Base-by-base conservation (phyloP, 2,888 invertebrate genomes). In the Pyrrhia umbra region DNA sequence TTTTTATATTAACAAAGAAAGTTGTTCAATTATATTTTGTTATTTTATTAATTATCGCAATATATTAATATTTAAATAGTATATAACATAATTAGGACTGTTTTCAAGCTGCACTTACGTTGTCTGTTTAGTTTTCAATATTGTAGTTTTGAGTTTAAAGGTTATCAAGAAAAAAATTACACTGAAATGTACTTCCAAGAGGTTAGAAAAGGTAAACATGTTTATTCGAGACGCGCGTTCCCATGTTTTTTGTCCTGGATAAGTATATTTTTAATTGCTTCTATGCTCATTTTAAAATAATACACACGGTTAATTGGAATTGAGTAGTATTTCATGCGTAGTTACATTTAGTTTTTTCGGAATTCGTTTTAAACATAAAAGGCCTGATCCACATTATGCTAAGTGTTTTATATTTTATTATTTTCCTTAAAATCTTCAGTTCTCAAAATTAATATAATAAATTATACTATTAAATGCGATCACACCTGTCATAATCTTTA, bases 1-100 rank as follows among this genome's bases (percentile, higher is more conserved):
- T 65, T 68, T 74, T 77, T 74, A n/a, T 75, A 59, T 66, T 66
- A 57, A 52, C 51, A 56, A 58, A 66, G 39, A 71, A 69, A 72
- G 51, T 64, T 71, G 65, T 69, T 34, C 67, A 42, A 67, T 55
- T 25, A 40, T 74, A 60, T 60, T 68, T 63, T 68, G 30, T 61
- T 15, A 63, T 55, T 75, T 77, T n/a, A n/a, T n/a, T 67, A 74
- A 78, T 76, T 67, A 76, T 61, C 23, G 56, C 39, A 18, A 64
- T 60, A 52, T 43, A 69, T 79, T 64, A 50, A 56, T 70, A 72
- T 80, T 21, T 52, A 60, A 69, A 47, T 64, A 69, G 54, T 45
- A 27, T 42, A 52, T 15, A 55, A 49, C 20, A 37, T 15, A 42
- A 49, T 37, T 67, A 46, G 27, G 45, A 39, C 21, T 49, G 16